Percentiles rank a stretch among this genome's conserved stretches.
These are phyloP conservation scores for Caenorhabditis afra DNA, from an alignment of 2,888 invertebrate genomes.

Conservation along the genomic window DNA sequence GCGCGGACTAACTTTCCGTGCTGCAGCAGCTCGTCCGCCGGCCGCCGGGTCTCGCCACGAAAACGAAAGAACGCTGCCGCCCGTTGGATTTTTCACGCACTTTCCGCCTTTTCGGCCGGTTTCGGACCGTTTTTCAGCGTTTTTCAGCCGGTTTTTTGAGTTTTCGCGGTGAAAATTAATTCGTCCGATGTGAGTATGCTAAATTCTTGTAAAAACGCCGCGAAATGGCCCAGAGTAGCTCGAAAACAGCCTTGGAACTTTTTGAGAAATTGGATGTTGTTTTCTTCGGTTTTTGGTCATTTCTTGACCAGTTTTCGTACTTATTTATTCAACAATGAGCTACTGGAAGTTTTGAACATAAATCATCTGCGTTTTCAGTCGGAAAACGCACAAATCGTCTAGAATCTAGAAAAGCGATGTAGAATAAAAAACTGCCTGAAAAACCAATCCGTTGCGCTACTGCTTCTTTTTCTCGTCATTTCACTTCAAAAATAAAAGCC, in stretches of 20 bases:
- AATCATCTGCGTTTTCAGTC: too few relatives aligned
- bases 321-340: too few relatives aligned
- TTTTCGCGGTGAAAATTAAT: not conserved
- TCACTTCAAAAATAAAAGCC: not conserved
- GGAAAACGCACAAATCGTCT: too few relatives aligned
- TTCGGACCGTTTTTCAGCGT: constrained; percentile 19
- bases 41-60: constrained; percentile 54
- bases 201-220: not conserved
- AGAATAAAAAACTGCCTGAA: not conserved
- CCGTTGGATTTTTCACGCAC: constrained; percentile 40
- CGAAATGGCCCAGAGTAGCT: too few relatives aligned
- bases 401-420: not conserved
- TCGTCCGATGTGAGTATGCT: not conserved
- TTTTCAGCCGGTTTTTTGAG: constrained; percentile 6
- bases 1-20: constrained; percentile 17
- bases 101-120: constrained; percentile 16
- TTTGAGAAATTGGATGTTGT: too few relatives aligned
- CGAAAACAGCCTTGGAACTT: too few relatives aligned
- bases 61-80: constrained; percentile 36
- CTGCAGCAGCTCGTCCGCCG: constrained; percentile 16
- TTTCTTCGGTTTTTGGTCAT: too few relatives aligned
- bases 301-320: too few relatives aligned
- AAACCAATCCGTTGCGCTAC: not conserved
- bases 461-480: not conserved
- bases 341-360: too few relatives aligned